These are phyloP conservation scores for Telmatochromis sp. DNA, from an alignment of 2,113 vertebrate species.

Conservation along the genomic window DNA sequence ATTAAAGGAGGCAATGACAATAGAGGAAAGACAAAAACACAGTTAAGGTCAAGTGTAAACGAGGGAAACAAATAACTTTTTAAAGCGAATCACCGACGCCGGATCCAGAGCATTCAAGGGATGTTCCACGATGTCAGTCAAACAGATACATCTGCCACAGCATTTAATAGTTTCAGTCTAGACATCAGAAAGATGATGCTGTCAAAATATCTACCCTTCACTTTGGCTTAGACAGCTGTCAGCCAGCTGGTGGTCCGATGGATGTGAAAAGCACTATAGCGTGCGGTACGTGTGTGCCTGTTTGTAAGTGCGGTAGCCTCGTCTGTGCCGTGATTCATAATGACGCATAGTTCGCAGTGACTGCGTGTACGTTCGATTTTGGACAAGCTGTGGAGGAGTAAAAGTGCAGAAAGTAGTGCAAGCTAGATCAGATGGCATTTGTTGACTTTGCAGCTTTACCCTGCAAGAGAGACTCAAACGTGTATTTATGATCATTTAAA, in stretches of 20 bases:
- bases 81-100: neutral
- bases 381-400: neutral
- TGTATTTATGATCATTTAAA: neutral
- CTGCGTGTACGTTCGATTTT: neutral
- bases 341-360: neutral
- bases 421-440: neutral
- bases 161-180: constrained; percentile 50
- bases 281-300: neutral
- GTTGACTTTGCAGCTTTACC: neutral
- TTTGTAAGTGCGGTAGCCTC: neutral
- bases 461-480: neutral
- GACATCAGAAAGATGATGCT: constrained; percentile 55
- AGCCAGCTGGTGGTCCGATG: constrained; percentile 53
- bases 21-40: neutral
- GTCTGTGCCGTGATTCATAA: neutral
- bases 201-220: constrained; percentile 54
- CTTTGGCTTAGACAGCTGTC: constrained; percentile 54
- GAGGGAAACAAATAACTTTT: constrained; percentile 4
- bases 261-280: constrained; percentile 7
- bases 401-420: neutral
- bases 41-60: neutral
- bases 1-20: constrained; percentile 4
- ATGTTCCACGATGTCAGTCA: constrained; percentile 48
- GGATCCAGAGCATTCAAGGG: neutral
- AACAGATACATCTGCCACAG: constrained; percentile 18